Evolutionary conservation across 2,113 vertebrate genomes (phyloP), one percentile per base, ranked within the genome.

Genomic region (Phocoena phocoena): DNA sequence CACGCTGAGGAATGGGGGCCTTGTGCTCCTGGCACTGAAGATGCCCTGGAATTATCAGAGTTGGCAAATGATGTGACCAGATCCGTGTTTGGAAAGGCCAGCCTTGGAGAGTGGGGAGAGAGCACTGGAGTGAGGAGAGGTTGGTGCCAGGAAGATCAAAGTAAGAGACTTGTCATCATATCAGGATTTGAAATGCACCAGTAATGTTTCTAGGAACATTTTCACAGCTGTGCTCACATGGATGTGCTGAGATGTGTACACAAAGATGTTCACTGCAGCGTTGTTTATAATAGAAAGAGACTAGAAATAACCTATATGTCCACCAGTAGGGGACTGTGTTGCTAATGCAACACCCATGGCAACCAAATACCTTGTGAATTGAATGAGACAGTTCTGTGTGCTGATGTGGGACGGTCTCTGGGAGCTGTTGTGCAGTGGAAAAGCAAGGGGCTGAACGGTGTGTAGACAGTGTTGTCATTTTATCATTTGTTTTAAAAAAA

Each of bases 191-290:
- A 14, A 53, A 5, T 6, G 68, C 25, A 58, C 31, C 9, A 3
- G 47, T 8, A 26, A 7, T 81, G 50, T 47, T 20, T 55, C 44
- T 31, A 53, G 85, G 47, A 53, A 17, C 2, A 0, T 71, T 6
- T 44, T n/a, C 55, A 41, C 18, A 50, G 73, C 71, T 58, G 13
- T 50, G 6, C 44, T n/a, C 41, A 63, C 5, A 20, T 2, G 12
- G 63, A 9, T 8, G 2, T 26, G 47, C 47, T 4, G 6, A 23
- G 62, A 58, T 13, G 2, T 11, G 0, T 2, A 0, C 14, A 8
- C 20, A 47, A 5, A 71, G 83, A 41, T 91, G 60, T 85, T 71
- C 67, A 3, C 0, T 36, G 77, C 28, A 21, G 71, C 20, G 0
- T 31, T 38, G 50, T 84, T 94, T 84, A 58, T 4, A 13, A 26